These are phyloP conservation scores for Spinibarbus caldwelli DNA, from an alignment of 2,797 vertebrate species.

Conservation along the genomic window DNA sequence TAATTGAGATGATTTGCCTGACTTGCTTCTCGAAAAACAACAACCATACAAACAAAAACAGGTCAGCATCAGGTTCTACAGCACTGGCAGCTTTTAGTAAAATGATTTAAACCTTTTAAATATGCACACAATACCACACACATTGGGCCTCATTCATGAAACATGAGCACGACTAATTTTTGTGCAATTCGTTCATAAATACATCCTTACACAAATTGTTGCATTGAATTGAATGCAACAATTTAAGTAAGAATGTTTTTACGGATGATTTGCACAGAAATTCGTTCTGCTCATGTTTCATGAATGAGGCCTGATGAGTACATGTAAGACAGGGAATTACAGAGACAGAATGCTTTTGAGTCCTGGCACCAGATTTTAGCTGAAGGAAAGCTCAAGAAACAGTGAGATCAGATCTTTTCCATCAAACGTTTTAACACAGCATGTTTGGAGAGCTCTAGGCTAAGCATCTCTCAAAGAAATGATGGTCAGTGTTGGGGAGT, in stretches of 20 bases:
- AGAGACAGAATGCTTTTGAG: conserved; percentile 1
- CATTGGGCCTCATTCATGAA: conserved; percentile 3
- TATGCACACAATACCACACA: not conserved
- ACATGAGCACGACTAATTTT: not conserved
- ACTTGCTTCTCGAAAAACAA: not conserved
- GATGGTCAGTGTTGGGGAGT: not conserved
- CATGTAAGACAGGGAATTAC: conserved; percentile 18
- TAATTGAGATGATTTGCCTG: not conserved
- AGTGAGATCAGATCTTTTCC: not conserved
- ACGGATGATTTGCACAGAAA: conserved; percentile 13
- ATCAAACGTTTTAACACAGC: not conserved
- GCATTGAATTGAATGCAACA: not conserved
- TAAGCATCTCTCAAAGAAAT: not conserved
- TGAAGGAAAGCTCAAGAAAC: conserved; percentile 6
- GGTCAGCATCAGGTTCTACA: not conserved
- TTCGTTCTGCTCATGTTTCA: conserved; percentile 9
- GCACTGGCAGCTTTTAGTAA: not conserved
- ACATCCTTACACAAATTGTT: not conserved
- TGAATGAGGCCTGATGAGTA: conserved; percentile 13
- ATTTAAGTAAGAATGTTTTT: conserved; percentile 9
- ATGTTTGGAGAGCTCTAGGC: not conserved
- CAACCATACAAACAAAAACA: not conserved
- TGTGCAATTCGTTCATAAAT: not conserved
- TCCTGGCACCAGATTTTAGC: not conserved
- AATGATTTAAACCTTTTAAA: not conserved